phyloP scores from a whole-genome alignment of 2,797 vertebrate species.

The Remorina albescens region DNA sequence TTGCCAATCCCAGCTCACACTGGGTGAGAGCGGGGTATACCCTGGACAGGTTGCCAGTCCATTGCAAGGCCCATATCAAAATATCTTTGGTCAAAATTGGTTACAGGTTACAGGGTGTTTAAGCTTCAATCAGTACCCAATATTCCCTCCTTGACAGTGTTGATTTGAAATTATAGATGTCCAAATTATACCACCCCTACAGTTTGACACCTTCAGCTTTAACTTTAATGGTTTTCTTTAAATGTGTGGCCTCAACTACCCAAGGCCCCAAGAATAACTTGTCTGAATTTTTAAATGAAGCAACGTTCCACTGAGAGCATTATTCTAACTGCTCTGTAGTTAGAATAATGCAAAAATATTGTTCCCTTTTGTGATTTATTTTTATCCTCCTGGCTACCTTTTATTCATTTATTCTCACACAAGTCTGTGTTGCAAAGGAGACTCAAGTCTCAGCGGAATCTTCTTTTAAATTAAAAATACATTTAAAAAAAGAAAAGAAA shows the following conservation, averaged over 20 bases:
- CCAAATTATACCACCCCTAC: neutral
- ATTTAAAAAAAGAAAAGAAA: neutral
- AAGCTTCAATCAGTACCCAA: too few relatives aligned
- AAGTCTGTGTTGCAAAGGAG: conserved; percentile 31
- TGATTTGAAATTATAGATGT: neutral
- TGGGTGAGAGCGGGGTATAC: too few relatives aligned
- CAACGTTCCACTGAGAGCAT: conserved; percentile 15
- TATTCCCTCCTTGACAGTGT: neutral
- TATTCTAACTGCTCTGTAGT: conserved; percentile 14
- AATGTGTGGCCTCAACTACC: neutral
- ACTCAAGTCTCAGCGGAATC: conserved; percentile 36
- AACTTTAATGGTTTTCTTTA: neutral
- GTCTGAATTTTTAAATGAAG: conserved; percentile 19
- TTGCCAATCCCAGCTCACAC: too few relatives aligned
- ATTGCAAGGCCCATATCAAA: too few relatives aligned
- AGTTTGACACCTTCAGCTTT: neutral
- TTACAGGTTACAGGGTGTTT: too few relatives aligned
- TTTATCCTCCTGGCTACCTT: conserved; percentile 41
- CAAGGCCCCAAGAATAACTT: neutral
- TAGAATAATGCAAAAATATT: too few relatives aligned
- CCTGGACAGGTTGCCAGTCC: too few relatives aligned
- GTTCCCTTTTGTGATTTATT: conserved; percentile 40
- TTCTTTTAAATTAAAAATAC: conserved; percentile 37
- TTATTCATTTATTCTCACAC: conserved; percentile 59
- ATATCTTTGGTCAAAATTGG: too few relatives aligned